phyloP scores from a whole-genome alignment of 2,113 vertebrate genomes.

The Pseudorasbora parva region DNA sequence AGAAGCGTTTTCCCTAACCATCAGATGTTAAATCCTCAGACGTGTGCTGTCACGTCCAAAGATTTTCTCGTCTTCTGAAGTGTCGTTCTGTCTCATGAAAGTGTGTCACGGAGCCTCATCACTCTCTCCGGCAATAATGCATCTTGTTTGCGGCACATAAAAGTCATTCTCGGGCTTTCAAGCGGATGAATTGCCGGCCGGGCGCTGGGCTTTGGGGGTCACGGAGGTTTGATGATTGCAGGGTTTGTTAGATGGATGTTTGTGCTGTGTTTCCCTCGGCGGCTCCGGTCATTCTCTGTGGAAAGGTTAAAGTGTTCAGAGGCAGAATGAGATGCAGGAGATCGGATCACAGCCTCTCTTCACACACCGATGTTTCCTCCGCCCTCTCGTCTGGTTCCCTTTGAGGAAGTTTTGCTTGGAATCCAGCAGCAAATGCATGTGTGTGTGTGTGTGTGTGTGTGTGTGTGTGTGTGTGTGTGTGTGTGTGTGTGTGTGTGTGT shows the following conservation, averaged over 20 bases:
- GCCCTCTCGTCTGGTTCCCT: neutral
- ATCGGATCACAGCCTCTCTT: neutral
- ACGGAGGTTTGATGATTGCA: neutral
- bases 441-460: neutral
- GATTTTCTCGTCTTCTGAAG: neutral
- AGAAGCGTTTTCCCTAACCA: neutral
- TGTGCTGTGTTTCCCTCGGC: neutral
- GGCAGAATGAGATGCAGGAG: neutral
- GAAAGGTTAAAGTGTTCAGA: neutral
- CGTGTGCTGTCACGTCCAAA: neutral
- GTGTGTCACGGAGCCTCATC: neutral
- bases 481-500: no score
- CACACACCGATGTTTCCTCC: neutral
- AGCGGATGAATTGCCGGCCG: neutral
- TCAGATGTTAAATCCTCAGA: neutral
- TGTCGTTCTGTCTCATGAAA: neutral
- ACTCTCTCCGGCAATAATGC: neutral
- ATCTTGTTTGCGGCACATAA: neutral
- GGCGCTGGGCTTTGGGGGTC: neutral
- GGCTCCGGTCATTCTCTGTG: neutral
- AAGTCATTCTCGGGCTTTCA: neutral
- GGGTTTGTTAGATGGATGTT: slow-evolving; percentile 6
- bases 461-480: no score
- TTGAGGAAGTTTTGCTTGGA: neutral
- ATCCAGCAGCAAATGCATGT: neutral